Base-by-base conservation (phyloP, 1,140 invertebrate genomes). In the Drosophila repleta region DNA sequence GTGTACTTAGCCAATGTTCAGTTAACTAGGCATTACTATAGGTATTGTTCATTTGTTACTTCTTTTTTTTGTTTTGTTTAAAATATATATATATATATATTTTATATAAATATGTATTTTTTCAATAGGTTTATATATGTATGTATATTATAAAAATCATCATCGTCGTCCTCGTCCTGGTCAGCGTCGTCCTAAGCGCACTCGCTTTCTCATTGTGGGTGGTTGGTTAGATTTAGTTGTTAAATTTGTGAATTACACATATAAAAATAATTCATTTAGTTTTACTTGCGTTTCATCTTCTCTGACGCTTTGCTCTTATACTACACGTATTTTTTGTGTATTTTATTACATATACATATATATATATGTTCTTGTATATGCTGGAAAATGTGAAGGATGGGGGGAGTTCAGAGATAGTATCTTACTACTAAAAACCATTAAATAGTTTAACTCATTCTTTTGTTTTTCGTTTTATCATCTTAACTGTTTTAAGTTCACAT, bases 1-100 rank as follows among this genome's bases (percentile, higher is more conserved):
- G 78, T 83, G 64, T 85, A 85, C 82, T 85, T 85, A 85, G 78
- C 74, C 74, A 60, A 79, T 65, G 78, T 82, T 82, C 75, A 82
- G 83, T 87, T 87, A 88, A 87, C 83, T 87, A 87, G 79, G 75
- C 68, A 76, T 87, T 87, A 87, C 83, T 79, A 76, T 85, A 84
- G 80, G 80, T 84, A 84, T 84, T 84, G 80, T 84, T 84, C 80
- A 85, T 84, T 68, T 78, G 55, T 87, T 87, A 79, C 60, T 82
- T 62, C 51, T 76, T 65, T 15, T 41, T 41, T 39, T 39, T 37
- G 2, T 10, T 37, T n/a, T n/a, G n/a, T n/a, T n/a, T n/a, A n/a
- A n/a, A n/a, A n/a, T n/a, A 35, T 4, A 55, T 35, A 64, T 41
- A 52, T 43, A 57, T 69, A 52, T 43, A 45, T 67, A 65, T 64